phyloP scores from a whole-genome alignment of 2,888 invertebrate genomes.

The Erebia palarica region DNA sequence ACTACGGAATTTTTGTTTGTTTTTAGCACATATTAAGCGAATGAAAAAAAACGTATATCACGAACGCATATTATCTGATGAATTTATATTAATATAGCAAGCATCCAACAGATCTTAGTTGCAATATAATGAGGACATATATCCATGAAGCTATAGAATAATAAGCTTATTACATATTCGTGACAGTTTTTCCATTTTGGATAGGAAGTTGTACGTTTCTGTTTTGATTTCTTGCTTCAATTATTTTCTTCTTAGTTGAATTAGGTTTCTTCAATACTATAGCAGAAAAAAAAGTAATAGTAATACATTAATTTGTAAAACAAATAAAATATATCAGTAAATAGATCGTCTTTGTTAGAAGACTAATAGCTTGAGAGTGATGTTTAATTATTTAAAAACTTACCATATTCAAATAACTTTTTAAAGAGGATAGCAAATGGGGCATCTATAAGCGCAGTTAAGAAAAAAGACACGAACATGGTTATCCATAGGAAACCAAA shows the following conservation, averaged over 20 bases:
- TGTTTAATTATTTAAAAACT: neutral
- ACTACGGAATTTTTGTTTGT: too few relatives aligned
- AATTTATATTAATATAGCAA: too few relatives aligned
- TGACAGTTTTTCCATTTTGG: neutral
- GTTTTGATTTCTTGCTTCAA: neutral
- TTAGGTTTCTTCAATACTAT: neutral
- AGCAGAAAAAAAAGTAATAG: neutral
- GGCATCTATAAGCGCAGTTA: slow-evolving; percentile 59
- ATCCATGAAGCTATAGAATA: too few relatives aligned
- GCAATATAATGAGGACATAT: neutral
- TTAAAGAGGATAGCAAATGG: slow-evolving; percentile 62
- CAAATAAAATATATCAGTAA: neutral
- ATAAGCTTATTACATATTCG: neutral
- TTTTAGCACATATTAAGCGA: too few relatives aligned
- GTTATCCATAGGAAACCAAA: slow-evolving; percentile 52
- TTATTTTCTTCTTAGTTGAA: neutral
- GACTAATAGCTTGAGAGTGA: neutral
- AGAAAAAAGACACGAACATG: slow-evolving; percentile 51
- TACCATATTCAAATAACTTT: slow-evolving; percentile 52
- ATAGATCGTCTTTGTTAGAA: slow-evolving; percentile 1
- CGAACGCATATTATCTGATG: too few relatives aligned
- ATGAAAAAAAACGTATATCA: too few relatives aligned
- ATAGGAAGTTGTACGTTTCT: neutral
- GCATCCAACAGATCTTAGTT: too few relatives aligned
- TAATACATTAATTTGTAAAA: neutral